Conservation (phyloP, 1,140 invertebrate species). For the Nasonia vitripennis region DNA sequence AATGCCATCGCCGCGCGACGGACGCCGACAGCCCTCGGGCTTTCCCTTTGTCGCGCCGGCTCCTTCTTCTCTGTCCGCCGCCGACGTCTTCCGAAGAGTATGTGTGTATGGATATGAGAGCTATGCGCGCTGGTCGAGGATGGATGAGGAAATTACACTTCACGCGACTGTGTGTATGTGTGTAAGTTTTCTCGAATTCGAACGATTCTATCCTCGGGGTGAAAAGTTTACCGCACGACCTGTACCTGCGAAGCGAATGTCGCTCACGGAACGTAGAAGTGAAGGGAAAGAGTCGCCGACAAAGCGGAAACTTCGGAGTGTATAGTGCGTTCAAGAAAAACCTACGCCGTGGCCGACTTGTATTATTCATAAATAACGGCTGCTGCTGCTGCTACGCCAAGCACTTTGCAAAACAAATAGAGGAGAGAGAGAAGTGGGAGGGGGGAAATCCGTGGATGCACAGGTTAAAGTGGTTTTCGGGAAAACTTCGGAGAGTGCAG, state of each 20-base stretch:
- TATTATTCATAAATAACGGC: conserved; percentile 50
- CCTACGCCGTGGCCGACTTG: background rate
- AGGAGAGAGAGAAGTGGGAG: background rate
- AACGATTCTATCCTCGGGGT: no score
- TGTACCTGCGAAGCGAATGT: conserved; percentile 17
- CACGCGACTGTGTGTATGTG: background rate
- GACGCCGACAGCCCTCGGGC: background rate
- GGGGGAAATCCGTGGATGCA: background rate
- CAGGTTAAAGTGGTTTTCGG: conserved; percentile 5
- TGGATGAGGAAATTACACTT: background rate
- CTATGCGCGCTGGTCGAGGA: background rate
- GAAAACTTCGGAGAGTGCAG: background rate
- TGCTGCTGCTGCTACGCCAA: background rate
- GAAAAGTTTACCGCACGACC: background rate
- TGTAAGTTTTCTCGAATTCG: background rate
- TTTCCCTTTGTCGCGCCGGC: background rate
- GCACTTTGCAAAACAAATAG: conserved; percentile 44
- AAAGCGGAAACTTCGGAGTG: conserved; percentile 14
- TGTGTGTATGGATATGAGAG: background rate
- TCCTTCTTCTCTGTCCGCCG: no score
- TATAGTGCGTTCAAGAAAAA: no score
- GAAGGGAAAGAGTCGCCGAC: background rate
- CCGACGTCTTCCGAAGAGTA: background rate
- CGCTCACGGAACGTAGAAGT: conserved; percentile 14
- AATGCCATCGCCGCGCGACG: conserved; percentile 1